phyloP scores from a whole-genome alignment of 2,797 vertebrate genomes.

The Smutsia gigantea region DNA sequence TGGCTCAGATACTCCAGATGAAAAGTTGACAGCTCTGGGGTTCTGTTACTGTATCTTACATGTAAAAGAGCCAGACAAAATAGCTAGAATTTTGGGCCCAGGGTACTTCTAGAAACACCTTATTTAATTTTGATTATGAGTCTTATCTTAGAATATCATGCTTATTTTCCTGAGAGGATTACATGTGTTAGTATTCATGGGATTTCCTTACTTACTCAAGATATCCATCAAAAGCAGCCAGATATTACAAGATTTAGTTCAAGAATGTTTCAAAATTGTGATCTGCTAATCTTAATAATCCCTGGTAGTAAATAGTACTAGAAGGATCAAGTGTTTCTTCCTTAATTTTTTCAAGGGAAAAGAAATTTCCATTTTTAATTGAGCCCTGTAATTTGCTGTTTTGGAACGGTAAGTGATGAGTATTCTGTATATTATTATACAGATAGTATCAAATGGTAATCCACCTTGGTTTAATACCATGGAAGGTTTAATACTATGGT shows the following conservation, averaged over 20 bases:
- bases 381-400: neutral
- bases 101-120: neutral
- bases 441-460: neutral
- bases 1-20: neutral
- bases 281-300: neutral
- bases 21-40: neutral
- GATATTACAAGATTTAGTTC: neutral
- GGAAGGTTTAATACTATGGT: neutral
- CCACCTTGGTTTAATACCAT: neutral
- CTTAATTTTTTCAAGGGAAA: neutral
- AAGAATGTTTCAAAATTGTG: neutral
- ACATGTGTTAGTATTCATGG: neutral
- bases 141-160: neutral
- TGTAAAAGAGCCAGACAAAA: neutral
- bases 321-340: neutral
- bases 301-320: neutral
- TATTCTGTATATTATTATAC: neutral
- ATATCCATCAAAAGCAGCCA: neutral
- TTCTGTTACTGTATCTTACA: neutral
- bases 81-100: neutral
- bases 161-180: neutral
- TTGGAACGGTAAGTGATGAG: neutral
- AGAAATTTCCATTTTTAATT: neutral
- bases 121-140: neutral
- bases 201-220: neutral